phyloP scores from a whole-genome alignment of 2,797 vertebrate species.

The Dermochelys coriacea region DNA sequence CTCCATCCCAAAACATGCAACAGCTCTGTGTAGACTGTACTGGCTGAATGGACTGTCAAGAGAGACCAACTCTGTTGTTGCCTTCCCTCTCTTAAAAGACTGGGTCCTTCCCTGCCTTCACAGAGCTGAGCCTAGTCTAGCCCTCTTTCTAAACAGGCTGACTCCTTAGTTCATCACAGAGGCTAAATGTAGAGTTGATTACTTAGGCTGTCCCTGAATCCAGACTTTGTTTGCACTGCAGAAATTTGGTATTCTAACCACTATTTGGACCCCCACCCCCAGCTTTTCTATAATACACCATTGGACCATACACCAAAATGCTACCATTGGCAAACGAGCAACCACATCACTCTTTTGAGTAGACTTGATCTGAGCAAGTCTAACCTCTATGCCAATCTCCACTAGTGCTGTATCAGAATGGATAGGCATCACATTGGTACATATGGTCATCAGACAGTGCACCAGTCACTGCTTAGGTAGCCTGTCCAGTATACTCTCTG shows the following conservation, averaged over 20 bases:
- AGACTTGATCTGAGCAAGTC: neutral
- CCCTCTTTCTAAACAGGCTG: neutral
- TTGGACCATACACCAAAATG: neutral
- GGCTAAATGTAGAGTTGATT: neutral
- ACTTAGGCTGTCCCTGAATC: neutral
- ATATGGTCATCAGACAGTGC: neutral
- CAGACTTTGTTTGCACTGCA: neutral
- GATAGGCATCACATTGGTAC: neutral
- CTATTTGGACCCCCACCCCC: neutral
- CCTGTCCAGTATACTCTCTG: neutral
- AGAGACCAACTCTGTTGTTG: neutral
- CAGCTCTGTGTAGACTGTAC: slow-evolving; percentile 1
- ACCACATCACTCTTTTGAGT: neutral
- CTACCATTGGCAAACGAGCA: neutral
- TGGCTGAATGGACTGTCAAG: neutral
- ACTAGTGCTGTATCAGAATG: neutral
- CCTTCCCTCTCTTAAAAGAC: neutral
- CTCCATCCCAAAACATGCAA: neutral
- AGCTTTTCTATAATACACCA: neutral
- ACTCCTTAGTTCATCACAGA: neutral
- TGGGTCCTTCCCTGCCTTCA: neutral
- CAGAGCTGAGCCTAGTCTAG: neutral
- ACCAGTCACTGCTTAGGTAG: neutral
- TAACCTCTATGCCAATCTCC: neutral
- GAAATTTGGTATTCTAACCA: neutral